Conservation (phyloP, 2,797 vertebrate species). For the Takifugu ocellatus region DNA sequence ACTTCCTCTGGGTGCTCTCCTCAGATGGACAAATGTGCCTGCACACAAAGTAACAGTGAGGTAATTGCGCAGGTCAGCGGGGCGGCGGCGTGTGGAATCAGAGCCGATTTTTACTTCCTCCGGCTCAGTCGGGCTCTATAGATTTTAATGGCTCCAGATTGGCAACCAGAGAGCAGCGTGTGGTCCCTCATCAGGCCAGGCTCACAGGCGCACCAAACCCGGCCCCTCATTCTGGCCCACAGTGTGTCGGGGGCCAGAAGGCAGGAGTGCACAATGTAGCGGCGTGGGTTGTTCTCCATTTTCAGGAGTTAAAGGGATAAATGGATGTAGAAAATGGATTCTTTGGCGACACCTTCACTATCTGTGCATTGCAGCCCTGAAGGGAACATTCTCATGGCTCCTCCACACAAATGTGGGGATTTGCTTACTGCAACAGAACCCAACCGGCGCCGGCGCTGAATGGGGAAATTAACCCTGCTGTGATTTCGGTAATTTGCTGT, state of each 20-base stretch:
- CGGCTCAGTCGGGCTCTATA: slow-evolving; percentile 42
- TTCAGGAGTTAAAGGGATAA: slow-evolving; percentile 73
- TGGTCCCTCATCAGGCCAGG: slow-evolving; percentile 45
- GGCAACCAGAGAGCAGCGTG: slow-evolving; percentile 39
- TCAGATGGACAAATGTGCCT: slow-evolving; percentile 41
- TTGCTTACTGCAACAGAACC: slow-evolving; percentile 76
- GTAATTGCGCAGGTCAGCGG: slow-evolving; percentile 40
- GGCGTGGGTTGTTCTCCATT: slow-evolving; percentile 66
- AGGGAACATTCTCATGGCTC: slow-evolving; percentile 70
- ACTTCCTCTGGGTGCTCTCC: neutral
- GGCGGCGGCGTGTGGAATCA: slow-evolving; percentile 45
- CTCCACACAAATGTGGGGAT: slow-evolving; percentile 74
- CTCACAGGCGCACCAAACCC: slow-evolving; percentile 34
- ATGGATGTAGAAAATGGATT: slow-evolving; percentile 77
- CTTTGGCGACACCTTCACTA: slow-evolving; percentile 70
- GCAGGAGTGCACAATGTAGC: slow-evolving; percentile 61
- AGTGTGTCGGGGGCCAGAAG: slow-evolving; percentile 61
- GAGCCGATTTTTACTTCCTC: slow-evolving; percentile 46
- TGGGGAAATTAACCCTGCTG: slow-evolving; percentile 74
- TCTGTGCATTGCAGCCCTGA: slow-evolving; percentile 77
- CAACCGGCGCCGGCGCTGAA: slow-evolving; percentile 67
- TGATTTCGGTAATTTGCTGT: slow-evolving; percentile 77
- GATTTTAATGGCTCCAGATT: slow-evolving; percentile 40
- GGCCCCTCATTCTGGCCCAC: slow-evolving; percentile 61
- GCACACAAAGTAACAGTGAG: slow-evolving; percentile 29